phyloP scores from a whole-genome alignment of 2,888 invertebrate genomes.

The Furcula furcula region DNA sequence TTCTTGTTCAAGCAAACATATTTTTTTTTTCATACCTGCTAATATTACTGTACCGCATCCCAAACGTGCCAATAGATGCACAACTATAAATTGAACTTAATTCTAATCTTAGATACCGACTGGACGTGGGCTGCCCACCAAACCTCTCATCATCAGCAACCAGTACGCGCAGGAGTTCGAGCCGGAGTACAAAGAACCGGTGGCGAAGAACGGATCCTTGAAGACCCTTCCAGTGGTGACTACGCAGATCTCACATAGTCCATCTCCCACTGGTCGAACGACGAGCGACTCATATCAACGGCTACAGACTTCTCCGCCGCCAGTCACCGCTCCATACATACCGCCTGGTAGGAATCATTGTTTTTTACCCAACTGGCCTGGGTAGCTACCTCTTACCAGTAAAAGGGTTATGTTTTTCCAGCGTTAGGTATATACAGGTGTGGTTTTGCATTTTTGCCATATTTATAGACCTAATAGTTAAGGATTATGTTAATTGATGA shows the following conservation, averaged over 20 bases:
- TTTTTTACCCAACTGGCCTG: too few species aligned
- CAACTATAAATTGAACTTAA: too few species aligned
- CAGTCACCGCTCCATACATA: slow-evolving; percentile 62
- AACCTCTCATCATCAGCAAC: slow-evolving; percentile 73
- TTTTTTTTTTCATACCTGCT: too few species aligned
- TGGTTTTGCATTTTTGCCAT: too few species aligned
- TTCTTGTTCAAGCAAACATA: too few species aligned
- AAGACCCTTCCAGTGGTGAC: slow-evolving; percentile 26
- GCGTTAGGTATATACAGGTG: too few species aligned
- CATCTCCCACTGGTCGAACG: slow-evolving; percentile 46
- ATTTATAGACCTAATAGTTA: too few species aligned
- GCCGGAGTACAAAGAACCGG: slow-evolving; percentile 61
- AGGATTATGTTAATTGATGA: too few species aligned
- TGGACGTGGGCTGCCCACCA: slow-evolving; percentile 64
- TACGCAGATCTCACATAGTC: slow-evolving; percentile 35
- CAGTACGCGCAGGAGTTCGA: slow-evolving; percentile 75
- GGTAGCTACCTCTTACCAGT: too few species aligned
- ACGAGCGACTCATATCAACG: slow-evolving; percentile 52
- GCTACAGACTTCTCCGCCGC: slow-evolving; percentile 62
- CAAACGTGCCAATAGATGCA: too few species aligned
- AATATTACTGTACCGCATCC: too few species aligned
- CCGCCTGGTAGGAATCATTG: slow-evolving; percentile 72
- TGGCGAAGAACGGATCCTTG: slow-evolving; percentile 14
- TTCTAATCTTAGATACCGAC: slow-evolving; percentile 71
- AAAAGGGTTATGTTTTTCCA: too few species aligned